Evolutionary conservation across 1,140 invertebrate species (phyloP), one percentile per base, ranked within the genome.

Genomic region (Drosophila grimshawi): DNA sequence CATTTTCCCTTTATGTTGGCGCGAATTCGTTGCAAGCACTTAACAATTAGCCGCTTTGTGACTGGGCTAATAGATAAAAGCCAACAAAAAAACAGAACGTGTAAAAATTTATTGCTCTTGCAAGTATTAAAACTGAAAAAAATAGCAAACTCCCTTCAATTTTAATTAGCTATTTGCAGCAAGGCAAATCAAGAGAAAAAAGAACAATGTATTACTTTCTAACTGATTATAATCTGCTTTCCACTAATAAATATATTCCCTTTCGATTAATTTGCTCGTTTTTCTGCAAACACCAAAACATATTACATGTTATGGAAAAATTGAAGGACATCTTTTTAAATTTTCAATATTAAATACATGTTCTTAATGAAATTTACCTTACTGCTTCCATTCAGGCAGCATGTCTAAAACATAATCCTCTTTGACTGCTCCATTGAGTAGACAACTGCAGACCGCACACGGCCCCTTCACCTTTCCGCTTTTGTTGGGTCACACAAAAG

Each of bases 1-100:
- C 30, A 45, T 71, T 66, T 27, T 68, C 29, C 27, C 11, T 72
- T 72, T 53, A 45, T 73, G 64, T 62, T 43, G 55, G 43, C 48
- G 57, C 11, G 35, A 62, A 69, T 69, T 51, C 64, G 43, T 73
- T 56, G 33, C 57, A 49, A 53, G 57, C 71, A 49, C 30, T 70
- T 11, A 64, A 46, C 55, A 76, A 71, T 71, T 70, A 69, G 65
- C 57, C 33, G 19, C 19, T 19, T 19, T 19, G 19, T 19, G 19
- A 19, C 19, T 59, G 32, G 53, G 30, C 32, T 53, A 66, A 71
- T 59, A 55, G 32, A 61, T 73, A 52, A 66, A 46, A 72, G 62
- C 32, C 32, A 37, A 51, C 41, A 19, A 19, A 19, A 19, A 19
- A 19, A 19, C 1, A 19, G 19, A 19, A 19, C 19, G 19, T 53